phyloP scores from a whole-genome alignment of 2,888 invertebrate species.

The Hyposoter didymator region DNA sequence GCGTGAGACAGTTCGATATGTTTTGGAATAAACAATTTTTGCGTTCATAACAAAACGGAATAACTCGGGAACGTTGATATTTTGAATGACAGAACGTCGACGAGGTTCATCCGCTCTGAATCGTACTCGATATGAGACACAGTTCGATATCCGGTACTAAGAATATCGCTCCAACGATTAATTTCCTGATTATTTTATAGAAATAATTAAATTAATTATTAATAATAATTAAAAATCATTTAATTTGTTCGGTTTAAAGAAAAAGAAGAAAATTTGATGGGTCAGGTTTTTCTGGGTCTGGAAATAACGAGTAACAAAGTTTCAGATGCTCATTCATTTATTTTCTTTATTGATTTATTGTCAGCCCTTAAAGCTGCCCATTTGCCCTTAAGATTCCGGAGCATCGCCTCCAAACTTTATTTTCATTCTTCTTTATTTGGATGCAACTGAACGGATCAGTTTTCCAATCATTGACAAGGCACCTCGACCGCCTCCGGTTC shows the following conservation, averaged over 20 bases:
- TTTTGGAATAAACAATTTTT: constrained; percentile 67
- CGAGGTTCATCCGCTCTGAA: constrained; percentile 2
- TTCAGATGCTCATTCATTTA: too few species aligned
- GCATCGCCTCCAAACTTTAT: not conserved
- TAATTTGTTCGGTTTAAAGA: too few species aligned
- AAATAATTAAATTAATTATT: not conserved
- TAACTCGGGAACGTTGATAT: not conserved
- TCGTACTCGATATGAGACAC: not conserved
- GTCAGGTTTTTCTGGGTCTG: too few species aligned
- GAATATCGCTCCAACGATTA: not conserved
- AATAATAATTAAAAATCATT: too few species aligned
- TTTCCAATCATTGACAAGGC: not conserved
- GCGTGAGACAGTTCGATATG: constrained; percentile 26
- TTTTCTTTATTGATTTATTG: too few species aligned
- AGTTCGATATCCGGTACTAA: not conserved
- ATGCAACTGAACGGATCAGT: not conserved
- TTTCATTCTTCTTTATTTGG: too few species aligned
- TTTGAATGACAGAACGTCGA: not conserved
- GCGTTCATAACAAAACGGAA: constrained; percentile 26
- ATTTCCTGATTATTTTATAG: not conserved
- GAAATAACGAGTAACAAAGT: too few species aligned
- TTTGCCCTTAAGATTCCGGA: too few species aligned
- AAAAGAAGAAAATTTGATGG: too few species aligned
- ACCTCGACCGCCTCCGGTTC: not conserved
- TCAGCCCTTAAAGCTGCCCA: too few species aligned